Conservation (phyloP, 2,888 invertebrate species). For the Pseudanteris insignis region DNA sequence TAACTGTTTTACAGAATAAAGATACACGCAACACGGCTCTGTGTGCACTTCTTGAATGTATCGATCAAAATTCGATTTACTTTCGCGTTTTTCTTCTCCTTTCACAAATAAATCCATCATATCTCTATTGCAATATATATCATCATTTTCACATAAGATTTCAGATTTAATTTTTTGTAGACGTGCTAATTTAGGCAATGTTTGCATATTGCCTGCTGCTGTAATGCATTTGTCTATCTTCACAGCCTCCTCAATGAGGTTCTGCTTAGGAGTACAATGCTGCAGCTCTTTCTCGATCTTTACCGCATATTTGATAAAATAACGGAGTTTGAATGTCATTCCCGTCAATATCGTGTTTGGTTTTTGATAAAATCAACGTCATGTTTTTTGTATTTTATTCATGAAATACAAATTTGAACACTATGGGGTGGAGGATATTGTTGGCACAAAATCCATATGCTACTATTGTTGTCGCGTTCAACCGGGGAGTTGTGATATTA, state of each 20-base stretch:
- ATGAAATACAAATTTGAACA: too few relatives aligned
- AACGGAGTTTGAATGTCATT: too few relatives aligned
- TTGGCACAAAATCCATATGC: too few relatives aligned
- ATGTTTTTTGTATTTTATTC: too few relatives aligned
- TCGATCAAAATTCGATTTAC: not conserved
- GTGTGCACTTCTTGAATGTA: conserved; percentile 1
- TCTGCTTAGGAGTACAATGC: not conserved
- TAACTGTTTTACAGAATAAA: not conserved
- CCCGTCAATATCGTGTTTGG: too few relatives aligned
- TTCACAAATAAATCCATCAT: not conserved
- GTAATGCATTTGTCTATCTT: not conserved
- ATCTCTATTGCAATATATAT: not conserved
- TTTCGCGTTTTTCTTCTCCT: not conserved
- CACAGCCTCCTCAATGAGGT: not conserved
- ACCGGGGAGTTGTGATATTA: too few relatives aligned
- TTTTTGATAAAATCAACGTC: too few relatives aligned
- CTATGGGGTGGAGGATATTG: too few relatives aligned
- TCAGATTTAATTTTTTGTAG: not conserved
- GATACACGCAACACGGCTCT: not conserved
- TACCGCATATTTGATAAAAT: not conserved
- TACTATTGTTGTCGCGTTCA: too few relatives aligned
- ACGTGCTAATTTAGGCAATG: not conserved
- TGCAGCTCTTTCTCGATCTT: not conserved
- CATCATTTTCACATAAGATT: not conserved
- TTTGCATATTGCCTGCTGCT: not conserved